Evolutionary conservation across 2,888 invertebrate genomes (phyloP), one percentile per base, ranked within the genome.

Genomic region (Melolontha melolontha): DNA sequence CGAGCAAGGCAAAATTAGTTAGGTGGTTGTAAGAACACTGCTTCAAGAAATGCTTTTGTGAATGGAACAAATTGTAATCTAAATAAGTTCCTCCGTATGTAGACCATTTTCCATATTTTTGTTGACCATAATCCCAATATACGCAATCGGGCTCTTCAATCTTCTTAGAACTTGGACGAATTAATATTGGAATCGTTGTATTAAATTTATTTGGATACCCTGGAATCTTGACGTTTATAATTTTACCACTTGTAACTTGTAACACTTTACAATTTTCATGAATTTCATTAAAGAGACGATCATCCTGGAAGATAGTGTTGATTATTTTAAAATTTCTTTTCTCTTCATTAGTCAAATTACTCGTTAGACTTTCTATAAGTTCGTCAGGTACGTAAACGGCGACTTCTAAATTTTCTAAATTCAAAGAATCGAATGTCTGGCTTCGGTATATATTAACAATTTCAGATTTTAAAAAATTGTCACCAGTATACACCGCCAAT

Each of bases 41-140:
- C 5, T 47, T 11, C 47, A 62, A 39, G 16, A 14, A 8, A 27
- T 42, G n/a, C 8, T 44, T 14, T 27, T 27, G 8, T 7, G 16
- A 62, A 4, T 29, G 1, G 7, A n/a, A n/a, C 1, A 2, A 2
- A 4, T 2, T 2, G 2, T 1, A 22, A 22, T 4, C 22, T 16
- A 14, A 12, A n/a, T 11, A 47, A 17, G 27, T 6, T 12, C 62
- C 62, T n/a, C 66, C 66, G 0, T 2, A n/a, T 10, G 50, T 62
- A 1, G 66, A 66, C 66, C 66, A 66, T 11, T 41, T 50, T 12
- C 66, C 66, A 6, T 16, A 8, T 29, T 27, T 50, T 11, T 51
- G 12, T 8, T 27, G 11, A 2, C 59, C 59, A n/a, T 55, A 62
- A 17, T 59, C 59, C 66, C 66, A 66, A 29, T 39, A 66, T 10